Conservation (phyloP, 2,113 vertebrate species). For the Anhinga anhinga region DNA sequence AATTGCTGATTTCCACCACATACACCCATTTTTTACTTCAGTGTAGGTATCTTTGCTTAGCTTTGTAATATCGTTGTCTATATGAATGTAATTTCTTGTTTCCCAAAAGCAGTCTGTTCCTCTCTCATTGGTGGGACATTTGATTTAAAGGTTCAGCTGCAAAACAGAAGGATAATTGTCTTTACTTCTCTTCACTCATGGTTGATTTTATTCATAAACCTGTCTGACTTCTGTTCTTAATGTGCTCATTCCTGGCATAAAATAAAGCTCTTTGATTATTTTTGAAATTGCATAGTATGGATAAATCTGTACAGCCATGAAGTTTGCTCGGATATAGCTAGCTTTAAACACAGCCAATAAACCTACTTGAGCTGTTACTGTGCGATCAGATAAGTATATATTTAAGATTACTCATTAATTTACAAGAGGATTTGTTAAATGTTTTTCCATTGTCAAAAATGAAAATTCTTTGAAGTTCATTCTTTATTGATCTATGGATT, state of each 20-base stretch:
- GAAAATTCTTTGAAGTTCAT: not conserved
- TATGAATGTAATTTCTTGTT: not conserved
- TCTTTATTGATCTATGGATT: not conserved
- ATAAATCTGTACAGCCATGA: not conserved
- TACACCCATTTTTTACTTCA: not conserved
- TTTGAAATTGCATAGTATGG: not conserved
- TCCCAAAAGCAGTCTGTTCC: not conserved
- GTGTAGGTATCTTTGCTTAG: not conserved
- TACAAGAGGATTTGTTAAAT: not conserved
- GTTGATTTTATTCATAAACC: not conserved
- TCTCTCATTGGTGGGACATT: not conserved
- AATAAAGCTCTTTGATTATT: not conserved
- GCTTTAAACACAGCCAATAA: not conserved
- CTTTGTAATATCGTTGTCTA: not conserved
- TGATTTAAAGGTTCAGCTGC: not conserved
- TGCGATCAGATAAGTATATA: not conserved
- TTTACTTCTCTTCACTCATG: not conserved
- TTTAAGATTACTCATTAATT: not conserved
- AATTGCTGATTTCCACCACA: not conserved
- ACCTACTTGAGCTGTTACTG: not conserved
- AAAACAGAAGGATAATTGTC: slow-evolving; percentile 4
- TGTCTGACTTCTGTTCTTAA: not conserved
- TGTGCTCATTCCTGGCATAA: not conserved
- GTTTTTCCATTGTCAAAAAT: not conserved
- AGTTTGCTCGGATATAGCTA: not conserved